phyloP scores from a whole-genome alignment of 2,888 invertebrate genomes.

The Margaritifera margaritifera region DNA sequence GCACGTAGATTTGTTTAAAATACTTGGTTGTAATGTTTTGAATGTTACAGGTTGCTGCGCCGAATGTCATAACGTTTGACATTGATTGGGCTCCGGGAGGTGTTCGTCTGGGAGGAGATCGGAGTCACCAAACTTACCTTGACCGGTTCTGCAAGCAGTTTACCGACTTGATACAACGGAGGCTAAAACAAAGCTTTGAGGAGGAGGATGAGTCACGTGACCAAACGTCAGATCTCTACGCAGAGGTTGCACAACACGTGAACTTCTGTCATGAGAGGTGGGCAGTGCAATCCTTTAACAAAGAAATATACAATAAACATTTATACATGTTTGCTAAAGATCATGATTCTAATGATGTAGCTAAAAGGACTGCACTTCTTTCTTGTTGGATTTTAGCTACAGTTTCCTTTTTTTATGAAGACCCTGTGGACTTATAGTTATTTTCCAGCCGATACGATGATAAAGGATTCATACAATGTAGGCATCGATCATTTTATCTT shows the following conservation, averaged over 20 bases:
- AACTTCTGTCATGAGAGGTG: slow-evolving; percentile 61
- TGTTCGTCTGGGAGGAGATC: slow-evolving; percentile 42
- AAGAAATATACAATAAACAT: background rate
- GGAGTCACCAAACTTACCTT: slow-evolving; percentile 58
- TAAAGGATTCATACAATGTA: no score
- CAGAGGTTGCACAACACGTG: slow-evolving; percentile 64
- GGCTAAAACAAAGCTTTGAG: slow-evolving; percentile 32
- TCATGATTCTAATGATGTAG: background rate
- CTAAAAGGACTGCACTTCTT: no score
- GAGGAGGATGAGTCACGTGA: slow-evolving; percentile 29
- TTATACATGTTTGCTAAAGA: no score
- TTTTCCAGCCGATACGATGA: no score
- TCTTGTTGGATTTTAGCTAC: no score
- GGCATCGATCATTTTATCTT: no score
- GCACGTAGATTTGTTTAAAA: background rate
- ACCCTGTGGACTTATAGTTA: no score
- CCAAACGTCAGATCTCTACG: slow-evolving; percentile 43
- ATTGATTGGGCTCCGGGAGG: slow-evolving; percentile 58
- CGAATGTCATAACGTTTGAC: slow-evolving; percentile 41
- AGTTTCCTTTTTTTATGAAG: no score
- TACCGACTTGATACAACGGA: slow-evolving; percentile 39
- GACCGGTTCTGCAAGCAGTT: slow-evolving; percentile 60
- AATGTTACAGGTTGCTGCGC: slow-evolving; percentile 37
- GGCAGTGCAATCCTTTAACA: slow-evolving; percentile 1
- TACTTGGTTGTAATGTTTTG: background rate